phyloP scores from a whole-genome alignment of 2,113 vertebrate species.

The Corydoras sp. region DNA sequence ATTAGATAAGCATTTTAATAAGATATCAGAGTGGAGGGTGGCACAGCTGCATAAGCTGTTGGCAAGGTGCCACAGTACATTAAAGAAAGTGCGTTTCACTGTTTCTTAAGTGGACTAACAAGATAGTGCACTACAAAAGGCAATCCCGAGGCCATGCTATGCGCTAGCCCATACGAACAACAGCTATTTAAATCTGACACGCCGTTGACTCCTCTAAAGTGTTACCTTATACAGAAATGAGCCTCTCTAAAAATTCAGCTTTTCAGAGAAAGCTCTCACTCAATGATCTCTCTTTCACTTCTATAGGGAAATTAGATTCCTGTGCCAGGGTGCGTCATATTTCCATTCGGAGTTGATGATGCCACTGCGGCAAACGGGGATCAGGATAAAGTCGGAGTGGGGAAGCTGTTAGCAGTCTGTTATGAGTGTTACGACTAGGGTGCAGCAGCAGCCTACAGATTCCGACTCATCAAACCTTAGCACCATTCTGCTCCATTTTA shows the following conservation, averaged over 20 bases:
- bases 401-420: conserved; percentile 24
- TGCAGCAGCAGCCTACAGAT: background rate
- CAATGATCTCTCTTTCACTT: conserved; percentile 12
- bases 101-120: conserved; percentile 52
- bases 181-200: conserved; percentile 41
- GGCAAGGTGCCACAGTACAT: conserved; percentile 51
- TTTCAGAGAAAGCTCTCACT: conserved; percentile 2
- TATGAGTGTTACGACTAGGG: conserved; percentile 14
- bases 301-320: conserved; percentile 18
- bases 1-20: conserved; percentile 24
- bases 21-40: conserved; percentile 16
- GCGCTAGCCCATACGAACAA: conserved; percentile 41
- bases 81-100: conserved; percentile 60
- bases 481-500: background rate
- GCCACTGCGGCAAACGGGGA: conserved; percentile 15
- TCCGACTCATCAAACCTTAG: background rate
- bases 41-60: conserved; percentile 29
- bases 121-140: conserved; percentile 32
- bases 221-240: conserved; percentile 9
- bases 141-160: conserved; percentile 23
- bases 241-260: conserved; percentile 9
- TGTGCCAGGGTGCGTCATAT: conserved; percentile 5
- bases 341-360: conserved; percentile 18
- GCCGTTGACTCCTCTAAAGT: conserved; percentile 5
- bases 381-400: background rate